Base-by-base conservation (phyloP, 2,888 invertebrate species). In the Venusia cambrica region DNA sequence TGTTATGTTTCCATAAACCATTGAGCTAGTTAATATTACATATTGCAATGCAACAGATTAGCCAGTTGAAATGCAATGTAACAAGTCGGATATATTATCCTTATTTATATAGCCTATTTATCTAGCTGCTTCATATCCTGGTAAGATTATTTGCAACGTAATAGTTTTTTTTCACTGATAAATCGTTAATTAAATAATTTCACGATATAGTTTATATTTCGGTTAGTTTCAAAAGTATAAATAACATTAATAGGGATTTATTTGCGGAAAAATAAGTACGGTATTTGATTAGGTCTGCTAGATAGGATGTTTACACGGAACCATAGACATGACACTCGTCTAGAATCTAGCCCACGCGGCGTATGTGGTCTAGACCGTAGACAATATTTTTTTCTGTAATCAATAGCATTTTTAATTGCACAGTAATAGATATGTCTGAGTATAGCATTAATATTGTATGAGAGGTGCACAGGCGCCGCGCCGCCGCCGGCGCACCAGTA, bases 381-480 rank as follows among this genome's bases (percentile, higher is more conserved):
- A 27, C 21, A 26, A 30, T 19, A 20, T 35, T 41, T 37, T 22
- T 38, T 46, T 26, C 35, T 32, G 27, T 24, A 18, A 35, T 26
- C 36, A 33, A 46, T 46, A 45, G 31, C 27, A 11, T 19, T 42
- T n/a, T 35, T 45, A 47, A 49, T 49, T 40, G 36, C 39, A 28
- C 38, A 28, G 44, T 44, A 47, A 49, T 46, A 49, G 41, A 47
- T 49, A 38, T 33, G 35, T 40, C 33, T 34, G 33, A 13, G 38
- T 35, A 28, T 9, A 33, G 31, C 45, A 52, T 52, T 38, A 48
- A 50, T 52, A 52, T 50, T 50, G 38, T 27, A 50, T 50, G 50
- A 52, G 51, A 37, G 24, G 34, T 22, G 40, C 43, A 40, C 40
- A 38, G 42, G 51, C 51, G 48, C 46, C 46, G 40, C 43, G 43